Evolutionary conservation across 2,888 invertebrate species (phyloP).

Genomic region (Lordiphosa andalusiaca): DNA sequence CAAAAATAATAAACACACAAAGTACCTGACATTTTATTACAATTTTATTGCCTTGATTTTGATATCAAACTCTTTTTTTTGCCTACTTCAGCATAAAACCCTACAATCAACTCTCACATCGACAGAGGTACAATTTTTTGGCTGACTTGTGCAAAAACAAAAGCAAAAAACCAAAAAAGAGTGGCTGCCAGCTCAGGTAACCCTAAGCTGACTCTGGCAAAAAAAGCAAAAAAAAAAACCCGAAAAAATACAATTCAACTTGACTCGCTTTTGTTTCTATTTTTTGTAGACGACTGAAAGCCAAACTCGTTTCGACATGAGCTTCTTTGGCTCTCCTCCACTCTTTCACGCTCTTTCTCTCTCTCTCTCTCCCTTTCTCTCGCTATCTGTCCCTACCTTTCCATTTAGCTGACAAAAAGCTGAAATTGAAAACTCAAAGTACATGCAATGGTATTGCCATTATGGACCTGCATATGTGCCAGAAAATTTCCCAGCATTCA

Average conservation of each 20-base stretch:
- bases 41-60: constrained; percentile 15
- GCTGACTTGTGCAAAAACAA: constrained; percentile 27
- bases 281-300: constrained; percentile 14
- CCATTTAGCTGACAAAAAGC: constrained; percentile 40
- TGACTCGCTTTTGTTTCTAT: constrained; percentile 6
- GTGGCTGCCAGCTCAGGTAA: neutral
- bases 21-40: constrained; percentile 3
- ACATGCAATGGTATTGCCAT: constrained; percentile 61
- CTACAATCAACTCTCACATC: constrained; percentile 42
- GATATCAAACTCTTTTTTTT: constrained; percentile 7
- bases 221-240: neutral
- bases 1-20: constrained; percentile 3
- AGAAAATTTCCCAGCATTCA: constrained; percentile 45
- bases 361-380: neutral
- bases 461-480: constrained; percentile 34
- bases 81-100: constrained; percentile 11
- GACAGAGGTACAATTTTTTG: constrained; percentile 24
- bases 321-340: constrained; percentile 30
- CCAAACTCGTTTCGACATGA: constrained; percentile 26
- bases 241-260: constrained; percentile 7
- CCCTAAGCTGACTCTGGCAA: constrained; percentile 2
- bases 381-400: constrained; percentile 4
- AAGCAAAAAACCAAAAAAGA: neutral
- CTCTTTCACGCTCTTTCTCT: constrained; percentile 6
- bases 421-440: constrained; percentile 71